A percentile compares a stretch with the other conserved stretches of the same genome.
Conservation (phyloP, 2,113 vertebrate genomes). For the Tetrax tetrax region DNA sequence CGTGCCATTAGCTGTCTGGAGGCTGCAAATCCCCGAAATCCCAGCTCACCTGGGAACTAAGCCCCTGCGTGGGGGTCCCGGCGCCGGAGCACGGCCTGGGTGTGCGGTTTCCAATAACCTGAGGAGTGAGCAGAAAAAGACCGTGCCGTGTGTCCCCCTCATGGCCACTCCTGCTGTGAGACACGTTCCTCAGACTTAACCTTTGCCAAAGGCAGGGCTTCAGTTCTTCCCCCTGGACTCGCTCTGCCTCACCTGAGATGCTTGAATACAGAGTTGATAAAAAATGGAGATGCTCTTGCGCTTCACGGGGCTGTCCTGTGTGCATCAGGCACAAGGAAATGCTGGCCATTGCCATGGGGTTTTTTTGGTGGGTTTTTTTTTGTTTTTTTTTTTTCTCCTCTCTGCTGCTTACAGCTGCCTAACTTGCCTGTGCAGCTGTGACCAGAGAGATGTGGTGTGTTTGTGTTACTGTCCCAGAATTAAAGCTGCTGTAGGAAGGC, state of each 20-base stretch:
- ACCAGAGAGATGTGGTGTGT: rapidly evolving
- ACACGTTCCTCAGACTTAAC: neutral
- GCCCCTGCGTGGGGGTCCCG: neutral
- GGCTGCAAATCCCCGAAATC: neutral
- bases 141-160: neutral
- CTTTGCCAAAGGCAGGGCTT: neutral
- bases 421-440: neutral
- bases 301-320: rapidly evolving
- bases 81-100: neutral
- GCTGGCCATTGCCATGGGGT: rapidly evolving
- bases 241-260: neutral
- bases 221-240: neutral
- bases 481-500: neutral
- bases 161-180: neutral
- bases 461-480: rapidly evolving
- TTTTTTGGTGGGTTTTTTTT: no score
- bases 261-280: neutral
- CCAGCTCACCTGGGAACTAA: neutral
- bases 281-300: no score
- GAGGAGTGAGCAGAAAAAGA: neutral
- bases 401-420: neutral
- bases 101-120: neutral
- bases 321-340: neutral
- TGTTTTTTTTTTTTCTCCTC: neutral
- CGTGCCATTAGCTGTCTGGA: neutral